Percentiles rank a stretch among this genome's conserved stretches.
phyloP scores from a whole-genome alignment of 1,140 invertebrate genomes.

The Caerostris darwini region DNA sequence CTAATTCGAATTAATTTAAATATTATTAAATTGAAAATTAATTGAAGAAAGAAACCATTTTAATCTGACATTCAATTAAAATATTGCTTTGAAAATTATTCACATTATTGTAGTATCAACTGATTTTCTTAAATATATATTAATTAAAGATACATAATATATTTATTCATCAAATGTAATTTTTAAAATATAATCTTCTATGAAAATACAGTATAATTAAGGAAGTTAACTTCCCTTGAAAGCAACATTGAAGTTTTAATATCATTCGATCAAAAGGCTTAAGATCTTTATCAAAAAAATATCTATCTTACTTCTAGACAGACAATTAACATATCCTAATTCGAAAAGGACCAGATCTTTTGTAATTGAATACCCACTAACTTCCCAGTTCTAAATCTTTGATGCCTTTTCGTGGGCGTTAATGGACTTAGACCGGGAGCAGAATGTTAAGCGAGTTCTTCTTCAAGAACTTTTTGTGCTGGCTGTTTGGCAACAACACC shows the following conservation, averaged over 20 bases:
- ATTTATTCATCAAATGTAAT: no score
- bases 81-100: no score
- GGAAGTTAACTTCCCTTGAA: no score
- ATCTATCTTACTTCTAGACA: neutral
- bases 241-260: neutral
- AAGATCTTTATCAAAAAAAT: neutral
- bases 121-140: no score
- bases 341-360: neutral
- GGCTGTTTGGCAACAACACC: constrained; percentile 8
- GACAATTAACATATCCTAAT: constrained; percentile 23
- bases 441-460: constrained; percentile 32
- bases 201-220: no score
- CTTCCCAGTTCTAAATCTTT: neutral
- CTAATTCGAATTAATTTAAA: neutral
- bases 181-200: no score
- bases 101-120: no score
- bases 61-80: no score
- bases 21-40: no score
- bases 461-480: constrained; percentile 10
- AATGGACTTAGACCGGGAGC: constrained; percentile 23
- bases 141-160: no score
- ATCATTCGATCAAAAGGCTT: neutral
- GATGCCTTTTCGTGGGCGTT: neutral
- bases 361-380: neutral
- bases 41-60: no score